Evolutionary conservation across 2,797 vertebrate genomes (phyloP).

Genomic region (Peromyscus nudipes): DNA sequence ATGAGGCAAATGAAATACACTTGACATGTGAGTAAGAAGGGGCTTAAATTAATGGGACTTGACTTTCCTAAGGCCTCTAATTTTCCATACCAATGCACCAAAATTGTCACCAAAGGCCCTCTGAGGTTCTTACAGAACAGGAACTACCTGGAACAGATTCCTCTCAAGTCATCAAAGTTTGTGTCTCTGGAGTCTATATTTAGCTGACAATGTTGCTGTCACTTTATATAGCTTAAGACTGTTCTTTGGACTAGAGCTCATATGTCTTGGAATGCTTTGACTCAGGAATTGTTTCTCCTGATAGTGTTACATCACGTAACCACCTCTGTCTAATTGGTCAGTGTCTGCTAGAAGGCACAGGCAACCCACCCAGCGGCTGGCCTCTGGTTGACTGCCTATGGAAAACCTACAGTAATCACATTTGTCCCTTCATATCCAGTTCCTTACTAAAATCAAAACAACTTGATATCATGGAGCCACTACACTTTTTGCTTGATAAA

Average conservation of each 20-base stretch:
- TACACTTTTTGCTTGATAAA: constrained; percentile 91
- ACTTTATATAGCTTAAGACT: constrained; percentile 94
- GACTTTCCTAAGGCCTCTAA: constrained; percentile 66
- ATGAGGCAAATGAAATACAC: constrained; percentile 60
- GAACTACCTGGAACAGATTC: constrained; percentile 86
- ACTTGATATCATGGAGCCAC: constrained; percentile 88
- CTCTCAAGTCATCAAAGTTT: constrained; percentile 89
- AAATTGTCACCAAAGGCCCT: constrained; percentile 72
- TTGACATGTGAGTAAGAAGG: constrained; percentile 61
- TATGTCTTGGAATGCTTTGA: constrained; percentile 98
- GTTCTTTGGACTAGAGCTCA: constrained; percentile 94
- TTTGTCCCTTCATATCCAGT: constrained; percentile 94
- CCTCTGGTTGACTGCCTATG: constrained; percentile 86
- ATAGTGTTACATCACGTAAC: constrained; percentile 98
- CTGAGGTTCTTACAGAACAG: constrained; percentile 76
- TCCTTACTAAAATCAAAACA: constrained; percentile 92
- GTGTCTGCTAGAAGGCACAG: constrained; percentile 89
- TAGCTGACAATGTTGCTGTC: constrained; percentile 97
- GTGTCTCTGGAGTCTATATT: constrained; percentile 93
- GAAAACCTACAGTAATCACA: constrained; percentile 93
- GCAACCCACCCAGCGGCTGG: constrained; percentile 4
- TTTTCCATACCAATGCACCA: constrained; percentile 71
- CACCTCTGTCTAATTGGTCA: constrained; percentile 95
- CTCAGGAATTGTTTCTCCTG: constrained; percentile 98
- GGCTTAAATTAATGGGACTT: constrained; percentile 59